These are phyloP conservation scores for Latheticus oryzae DNA, from an alignment of 2,888 invertebrate genomes.

Conservation along the genomic window DNA sequence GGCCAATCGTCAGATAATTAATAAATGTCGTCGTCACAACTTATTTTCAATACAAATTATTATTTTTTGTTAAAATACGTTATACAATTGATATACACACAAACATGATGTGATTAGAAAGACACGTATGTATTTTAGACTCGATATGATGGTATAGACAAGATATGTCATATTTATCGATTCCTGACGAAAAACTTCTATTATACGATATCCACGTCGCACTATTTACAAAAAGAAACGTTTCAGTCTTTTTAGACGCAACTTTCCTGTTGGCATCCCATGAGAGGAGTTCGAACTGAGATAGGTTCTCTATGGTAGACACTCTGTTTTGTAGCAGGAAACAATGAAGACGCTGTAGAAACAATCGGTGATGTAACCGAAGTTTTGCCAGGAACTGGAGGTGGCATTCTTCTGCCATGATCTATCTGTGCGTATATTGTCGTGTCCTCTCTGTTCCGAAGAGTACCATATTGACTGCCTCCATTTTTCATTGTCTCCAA, in stretches of 20 bases:
- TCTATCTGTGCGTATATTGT: conserved; percentile 82
- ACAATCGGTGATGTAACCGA: conserved; percentile 66
- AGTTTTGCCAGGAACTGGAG: conserved; percentile 54
- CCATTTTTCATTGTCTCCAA: conserved; percentile 65
- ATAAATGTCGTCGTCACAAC: no score
- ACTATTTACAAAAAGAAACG: conserved; percentile 42
- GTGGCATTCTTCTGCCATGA: conserved; percentile 70
- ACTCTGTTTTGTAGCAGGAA: conserved; percentile 62
- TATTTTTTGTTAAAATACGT: conserved; percentile 32
- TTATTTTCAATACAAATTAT: no score
- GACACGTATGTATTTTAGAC: conserved; percentile 36
- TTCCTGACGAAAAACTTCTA: conserved; percentile 20
- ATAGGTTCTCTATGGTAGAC: conserved; percentile 74
- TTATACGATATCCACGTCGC: conserved; percentile 17
- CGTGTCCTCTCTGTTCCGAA: conserved; percentile 70
- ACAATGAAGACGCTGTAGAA: conserved; percentile 64
- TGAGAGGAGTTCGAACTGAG: conserved; percentile 77
- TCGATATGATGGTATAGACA: conserved; percentile 28
- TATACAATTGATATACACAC: conserved; percentile 38
- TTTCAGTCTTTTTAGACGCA: conserved; percentile 70
- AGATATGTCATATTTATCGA: conserved; percentile 34
- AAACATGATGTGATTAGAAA: conserved; percentile 39
- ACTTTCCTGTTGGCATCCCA: conserved; percentile 75
- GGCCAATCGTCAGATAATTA: conserved; percentile 17
- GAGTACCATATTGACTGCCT: conserved; percentile 60